Conservation (phyloP, 2,797 vertebrate genomes). For the Megaceryle alcyon region DNA sequence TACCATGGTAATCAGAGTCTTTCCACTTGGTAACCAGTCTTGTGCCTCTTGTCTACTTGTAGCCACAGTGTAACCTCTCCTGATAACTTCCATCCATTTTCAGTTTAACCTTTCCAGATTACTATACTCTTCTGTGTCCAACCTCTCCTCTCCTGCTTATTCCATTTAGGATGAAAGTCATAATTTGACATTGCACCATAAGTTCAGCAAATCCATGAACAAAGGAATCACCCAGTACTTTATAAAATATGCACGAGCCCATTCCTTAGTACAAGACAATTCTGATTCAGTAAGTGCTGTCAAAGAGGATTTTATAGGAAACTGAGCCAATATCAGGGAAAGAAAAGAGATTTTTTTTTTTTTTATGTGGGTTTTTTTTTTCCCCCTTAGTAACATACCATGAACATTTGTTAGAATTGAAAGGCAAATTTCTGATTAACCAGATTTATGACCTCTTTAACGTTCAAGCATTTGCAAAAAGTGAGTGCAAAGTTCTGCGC, state of each 20-base stretch:
- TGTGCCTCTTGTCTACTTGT: not conserved
- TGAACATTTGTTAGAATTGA: slow-evolving; percentile 73
- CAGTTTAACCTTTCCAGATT: not conserved
- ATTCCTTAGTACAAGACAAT: slow-evolving; percentile 26
- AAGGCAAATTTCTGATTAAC: slow-evolving; percentile 75
- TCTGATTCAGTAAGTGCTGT: slow-evolving; percentile 50
- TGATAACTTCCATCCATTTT: not conserved
- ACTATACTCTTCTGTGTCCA: not conserved
- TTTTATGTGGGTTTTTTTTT: not conserved
- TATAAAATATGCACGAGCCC: slow-evolving; percentile 12
- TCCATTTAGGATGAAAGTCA: not conserved
- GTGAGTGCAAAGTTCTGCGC: slow-evolving; percentile 67
- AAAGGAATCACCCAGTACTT: slow-evolving; percentile 44
- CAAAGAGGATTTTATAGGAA: slow-evolving; percentile 61
- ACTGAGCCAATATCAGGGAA: slow-evolving; percentile 48
- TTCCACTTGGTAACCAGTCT: not conserved
- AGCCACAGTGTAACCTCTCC: not conserved
- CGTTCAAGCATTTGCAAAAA: slow-evolving; percentile 70
- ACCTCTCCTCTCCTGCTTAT: not conserved
- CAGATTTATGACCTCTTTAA: slow-evolving; percentile 72
- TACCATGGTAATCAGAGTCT: not conserved
- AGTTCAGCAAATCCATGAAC: not conserved
- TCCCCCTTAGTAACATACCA: slow-evolving; percentile 61
- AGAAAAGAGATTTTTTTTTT: not conserved
- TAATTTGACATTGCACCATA: not conserved